Evolutionary conservation across 2,113 vertebrate genomes (phyloP).

Genomic region (Leptocoma aspasia): DNA sequence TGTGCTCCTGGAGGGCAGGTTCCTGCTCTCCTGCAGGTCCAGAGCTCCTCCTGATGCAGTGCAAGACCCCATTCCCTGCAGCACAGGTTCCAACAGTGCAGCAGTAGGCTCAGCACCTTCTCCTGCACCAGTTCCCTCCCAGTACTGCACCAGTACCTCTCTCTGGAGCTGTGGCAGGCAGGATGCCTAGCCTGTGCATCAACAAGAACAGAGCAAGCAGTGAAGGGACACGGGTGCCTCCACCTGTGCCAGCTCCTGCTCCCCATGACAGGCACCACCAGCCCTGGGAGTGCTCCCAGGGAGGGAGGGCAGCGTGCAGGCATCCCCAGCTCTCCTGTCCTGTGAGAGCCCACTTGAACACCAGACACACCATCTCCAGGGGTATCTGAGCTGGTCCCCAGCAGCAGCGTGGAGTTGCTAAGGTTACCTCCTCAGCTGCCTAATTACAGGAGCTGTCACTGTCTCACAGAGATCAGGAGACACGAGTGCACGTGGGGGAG

Average conservation of each 20-base stretch:
- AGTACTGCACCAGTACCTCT: neutral
- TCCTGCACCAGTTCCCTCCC: neutral
- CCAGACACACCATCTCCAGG: neutral
- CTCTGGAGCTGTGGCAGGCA: neutral
- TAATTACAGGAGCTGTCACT: slow-evolving; percentile 65
- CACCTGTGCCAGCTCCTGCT: neutral
- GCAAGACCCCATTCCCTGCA: neutral
- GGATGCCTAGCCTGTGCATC: neutral
- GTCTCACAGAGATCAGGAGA: slow-evolving; percentile 33
- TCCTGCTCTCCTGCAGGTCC: neutral
- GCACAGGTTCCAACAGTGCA: too few species aligned
- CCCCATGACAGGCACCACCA: neutral
- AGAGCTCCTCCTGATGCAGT: neutral
- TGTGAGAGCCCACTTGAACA: neutral
- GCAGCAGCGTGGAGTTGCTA: slow-evolving; percentile 62
- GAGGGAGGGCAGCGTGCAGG: fast-evolving
- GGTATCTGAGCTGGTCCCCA: neutral
- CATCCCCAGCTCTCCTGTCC: neutral
- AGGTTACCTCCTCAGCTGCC: slow-evolving; percentile 65
- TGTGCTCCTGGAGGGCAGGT: neutral
- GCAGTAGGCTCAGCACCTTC: neutral
- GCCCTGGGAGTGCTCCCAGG: fast-evolving
- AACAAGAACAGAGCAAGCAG: neutral
- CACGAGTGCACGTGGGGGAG: fast-evolving
- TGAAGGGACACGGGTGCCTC: fast-evolving